Conservation (phyloP, 2,888 invertebrate species). For the Tortrix viridana region DNA sequence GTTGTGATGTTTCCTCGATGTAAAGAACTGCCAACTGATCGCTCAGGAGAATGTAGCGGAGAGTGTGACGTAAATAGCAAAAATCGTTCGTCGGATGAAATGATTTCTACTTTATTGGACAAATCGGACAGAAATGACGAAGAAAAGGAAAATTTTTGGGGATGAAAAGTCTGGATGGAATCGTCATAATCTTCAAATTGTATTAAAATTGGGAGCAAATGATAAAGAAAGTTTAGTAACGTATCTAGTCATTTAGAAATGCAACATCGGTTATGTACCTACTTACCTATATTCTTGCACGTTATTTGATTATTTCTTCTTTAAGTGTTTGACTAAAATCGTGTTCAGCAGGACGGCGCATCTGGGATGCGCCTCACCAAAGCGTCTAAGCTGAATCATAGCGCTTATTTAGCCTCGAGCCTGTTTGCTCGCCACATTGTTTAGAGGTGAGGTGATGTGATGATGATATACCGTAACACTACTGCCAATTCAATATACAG, state of each 20-base stretch:
- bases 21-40: constrained; percentile 41
- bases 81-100: constrained; percentile 11
- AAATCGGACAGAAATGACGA: neutral
- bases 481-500: constrained; percentile 6
- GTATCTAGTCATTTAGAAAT: neutral
- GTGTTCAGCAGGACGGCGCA: neutral
- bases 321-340: neutral
- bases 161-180: too few relatives aligned
- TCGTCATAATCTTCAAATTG: too few relatives aligned
- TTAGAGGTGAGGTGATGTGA: constrained; percentile 42
- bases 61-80: constrained; percentile 26
- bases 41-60: constrained; percentile 28
- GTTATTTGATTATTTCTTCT: neutral
- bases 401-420: constrained; percentile 54
- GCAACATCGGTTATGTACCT: neutral
- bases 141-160: constrained; percentile 2
- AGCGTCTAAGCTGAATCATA: constrained; percentile 53
- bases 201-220: too few relatives aligned
- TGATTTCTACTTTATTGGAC: constrained; percentile 7
- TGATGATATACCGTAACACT: constrained; percentile 32
- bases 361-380: constrained; percentile 12
- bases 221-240: too few relatives aligned
- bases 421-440: constrained; percentile 57
- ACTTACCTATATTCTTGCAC: neutral
- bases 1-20: constrained; percentile 38